A percentile compares a stretch with the other conserved stretches of the same genome.
phyloP scores from a whole-genome alignment of 2,888 invertebrate genomes.

The Cataglyphis rosenhaueri region DNA sequence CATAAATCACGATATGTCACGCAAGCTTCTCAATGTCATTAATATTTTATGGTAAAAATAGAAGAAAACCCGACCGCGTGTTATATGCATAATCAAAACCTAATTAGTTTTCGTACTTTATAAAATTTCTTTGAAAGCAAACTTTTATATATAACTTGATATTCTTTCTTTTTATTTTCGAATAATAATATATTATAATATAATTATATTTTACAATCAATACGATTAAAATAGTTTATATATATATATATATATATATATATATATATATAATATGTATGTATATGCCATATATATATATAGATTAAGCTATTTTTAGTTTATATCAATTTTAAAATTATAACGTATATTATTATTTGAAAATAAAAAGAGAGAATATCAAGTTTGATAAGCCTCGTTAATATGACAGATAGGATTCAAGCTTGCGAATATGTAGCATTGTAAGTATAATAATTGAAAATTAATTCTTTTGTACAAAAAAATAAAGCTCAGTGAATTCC shows the following conservation, averaged over 20 bases:
- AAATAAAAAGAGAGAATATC: background rate
- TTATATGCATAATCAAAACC: slow-evolving; percentile 35
- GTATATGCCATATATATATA: too few species aligned
- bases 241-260: too few species aligned
- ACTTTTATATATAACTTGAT: background rate
- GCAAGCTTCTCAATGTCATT: slow-evolving; percentile 37
- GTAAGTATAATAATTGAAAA: background rate
- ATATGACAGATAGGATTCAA: background rate
- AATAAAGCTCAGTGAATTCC: background rate
- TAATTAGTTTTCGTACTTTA: background rate
- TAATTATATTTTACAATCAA: too few species aligned
- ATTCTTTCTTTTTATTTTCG: too few species aligned
- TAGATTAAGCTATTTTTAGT: background rate
- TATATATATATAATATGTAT: too few species aligned
- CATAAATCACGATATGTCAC: slow-evolving; percentile 53
- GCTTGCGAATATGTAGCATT: background rate
- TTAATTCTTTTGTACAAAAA: background rate
- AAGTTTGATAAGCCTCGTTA: background rate
- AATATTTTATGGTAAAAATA: slow-evolving; percentile 36
- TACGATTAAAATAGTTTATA: too few species aligned
- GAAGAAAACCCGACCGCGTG: slow-evolving; percentile 20
- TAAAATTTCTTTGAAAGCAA: background rate
- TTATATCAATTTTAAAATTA: background rate
- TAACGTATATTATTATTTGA: background rate
- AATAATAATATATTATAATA: too few species aligned